Evolutionary conservation across 2,888 invertebrate species (phyloP), one percentile per base, ranked within the genome.

Genomic region (Metacarcinus magister): DNA sequence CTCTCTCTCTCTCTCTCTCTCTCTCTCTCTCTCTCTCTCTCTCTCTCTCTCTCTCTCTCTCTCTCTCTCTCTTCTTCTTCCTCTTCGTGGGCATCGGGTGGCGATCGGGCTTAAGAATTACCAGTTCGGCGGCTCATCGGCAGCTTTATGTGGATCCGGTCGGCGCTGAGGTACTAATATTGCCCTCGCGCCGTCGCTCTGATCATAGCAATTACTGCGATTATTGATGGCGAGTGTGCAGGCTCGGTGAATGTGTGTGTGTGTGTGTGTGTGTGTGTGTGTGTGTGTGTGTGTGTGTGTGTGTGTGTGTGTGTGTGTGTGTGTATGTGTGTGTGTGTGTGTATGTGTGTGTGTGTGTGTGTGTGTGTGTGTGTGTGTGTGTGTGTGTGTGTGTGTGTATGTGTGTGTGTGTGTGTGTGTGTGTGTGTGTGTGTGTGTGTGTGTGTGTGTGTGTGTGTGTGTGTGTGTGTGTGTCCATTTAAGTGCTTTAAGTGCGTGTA

Each of bases 261-360:
- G 44, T 44, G 44, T 43, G 19, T 4, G 67, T 67, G 67, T 32
- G 82, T 82, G 87, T 87, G 87, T 39, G 87, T 87, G 87, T 87
- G 87, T 75, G 75, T 75, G 75, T 39, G 87, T 87, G 87, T 87
- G 87, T 39, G 87, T 87, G 87, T 87, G 16, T 87, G 87, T 16
- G 87, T 87, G 87, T 87, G 67, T 23, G 67, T 67, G 67, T 67
- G 67, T 48, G 75, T 75, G 75, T 75, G 75, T 75, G 75, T 75
- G 75, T 75, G n/a, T 23, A n/a, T 10, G 32, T 32, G 39, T 7
- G 67, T 23, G 67, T 67, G 67, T 67, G 23, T 67, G 67, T 23
- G 67, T 67, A 19, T 67, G 67, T 23, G 67, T 67, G 67, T 67
- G 67, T 48, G 48, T 48, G 48, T 23, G 67, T 67, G 67, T 67